Conservation (phyloP, 2,797 vertebrate genomes). For the Phoxinus dragarum region DNA sequence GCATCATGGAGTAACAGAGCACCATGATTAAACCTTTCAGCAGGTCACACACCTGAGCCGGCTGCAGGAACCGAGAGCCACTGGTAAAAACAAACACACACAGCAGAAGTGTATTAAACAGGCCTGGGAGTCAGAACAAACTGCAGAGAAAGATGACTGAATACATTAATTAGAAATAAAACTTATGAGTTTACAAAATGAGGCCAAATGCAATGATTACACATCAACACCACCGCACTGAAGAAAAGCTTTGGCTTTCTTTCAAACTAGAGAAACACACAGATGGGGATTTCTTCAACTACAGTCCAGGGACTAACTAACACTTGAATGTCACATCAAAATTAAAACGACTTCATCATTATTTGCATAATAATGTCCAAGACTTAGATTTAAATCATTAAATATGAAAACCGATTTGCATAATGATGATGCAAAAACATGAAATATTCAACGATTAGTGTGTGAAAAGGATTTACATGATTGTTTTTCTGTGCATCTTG, state of each 20-base stretch:
- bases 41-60: conserved; percentile 95
- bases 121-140: background rate
- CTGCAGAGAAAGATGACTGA: background rate
- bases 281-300: conserved; percentile 21
- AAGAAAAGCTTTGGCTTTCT: background rate
- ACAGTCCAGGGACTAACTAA: background rate
- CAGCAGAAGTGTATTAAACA: background rate
- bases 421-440: background rate
- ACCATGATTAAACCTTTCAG: conserved; percentile 94
- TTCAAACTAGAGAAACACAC: background rate
- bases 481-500: background rate
- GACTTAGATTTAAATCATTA: background rate
- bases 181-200: conserved; percentile 3
- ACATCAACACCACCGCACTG: conserved; percentile 10
- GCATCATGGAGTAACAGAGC: conserved; percentile 97
- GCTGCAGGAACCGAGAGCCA: conserved; percentile 91
- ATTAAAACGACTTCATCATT: background rate
- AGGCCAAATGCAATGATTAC: conserved; percentile 1
- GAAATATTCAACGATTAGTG: background rate
- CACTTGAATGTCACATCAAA: background rate
- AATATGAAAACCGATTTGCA: background rate
- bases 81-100: conserved; percentile 71
- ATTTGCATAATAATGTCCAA: background rate
- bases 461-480: background rate
- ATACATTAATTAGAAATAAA: background rate